phyloP scores from a whole-genome alignment of 64 coral and sea anemone species.

The Orbicella faveolata region DNA sequence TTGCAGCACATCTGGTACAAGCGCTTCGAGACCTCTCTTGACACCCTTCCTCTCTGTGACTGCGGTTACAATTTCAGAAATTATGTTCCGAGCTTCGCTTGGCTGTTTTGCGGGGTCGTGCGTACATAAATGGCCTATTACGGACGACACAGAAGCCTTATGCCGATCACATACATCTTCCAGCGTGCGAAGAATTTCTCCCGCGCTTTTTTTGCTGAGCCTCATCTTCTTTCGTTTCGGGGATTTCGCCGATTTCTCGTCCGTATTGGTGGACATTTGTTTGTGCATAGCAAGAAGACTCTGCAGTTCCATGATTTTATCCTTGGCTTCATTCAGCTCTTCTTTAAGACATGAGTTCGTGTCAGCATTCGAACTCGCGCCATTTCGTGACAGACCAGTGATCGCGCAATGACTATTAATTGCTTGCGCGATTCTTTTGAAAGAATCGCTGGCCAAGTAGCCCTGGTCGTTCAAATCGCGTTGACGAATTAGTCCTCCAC shows the following conservation, averaged over 20 bases:
- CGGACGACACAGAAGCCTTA: constrained; percentile 2
- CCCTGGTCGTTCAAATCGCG: background rate
- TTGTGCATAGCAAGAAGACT: too few species aligned
- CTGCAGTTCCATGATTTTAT: too few species aligned
- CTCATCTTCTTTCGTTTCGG: constrained; percentile 8
- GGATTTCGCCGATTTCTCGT: background rate
- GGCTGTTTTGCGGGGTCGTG: background rate
- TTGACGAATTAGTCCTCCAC: constrained; percentile 16
- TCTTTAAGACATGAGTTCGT: too few species aligned
- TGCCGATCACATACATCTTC: constrained; percentile 4
- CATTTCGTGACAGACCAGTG: background rate
- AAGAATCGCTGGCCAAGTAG: background rate
- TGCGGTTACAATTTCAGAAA: constrained; percentile 25
- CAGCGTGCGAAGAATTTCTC: constrained; percentile 15
- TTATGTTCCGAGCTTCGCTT: constrained; percentile 18
- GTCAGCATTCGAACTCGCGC: background rate
- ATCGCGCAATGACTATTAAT: background rate
- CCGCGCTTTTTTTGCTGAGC: constrained; percentile 38
- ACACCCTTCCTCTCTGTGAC: constrained; percentile 21
- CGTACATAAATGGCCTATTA: constrained; percentile 23
- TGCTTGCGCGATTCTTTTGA: background rate
- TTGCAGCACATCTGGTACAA: constrained; percentile 36
- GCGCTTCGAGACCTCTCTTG: constrained; percentile 4
- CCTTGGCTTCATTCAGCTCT: too few species aligned
- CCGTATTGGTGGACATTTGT: background rate